phyloP scores from a whole-genome alignment of 1,140 invertebrate genomes.

The Apis dorsata region DNA sequence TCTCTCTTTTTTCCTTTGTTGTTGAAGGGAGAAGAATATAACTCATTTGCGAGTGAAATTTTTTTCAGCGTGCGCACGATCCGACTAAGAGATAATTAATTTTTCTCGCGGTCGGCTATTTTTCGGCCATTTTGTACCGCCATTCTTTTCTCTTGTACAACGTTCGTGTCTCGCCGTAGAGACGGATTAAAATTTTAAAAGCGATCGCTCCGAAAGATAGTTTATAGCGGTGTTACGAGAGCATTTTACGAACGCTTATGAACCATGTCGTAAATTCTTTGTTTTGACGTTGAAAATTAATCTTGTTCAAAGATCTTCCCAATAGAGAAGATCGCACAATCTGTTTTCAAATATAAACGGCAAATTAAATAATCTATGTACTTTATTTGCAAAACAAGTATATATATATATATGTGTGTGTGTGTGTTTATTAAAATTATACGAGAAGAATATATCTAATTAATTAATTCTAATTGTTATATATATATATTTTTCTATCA shows the following conservation, averaged over 20 bases:
- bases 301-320: no score
- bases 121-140: background rate
- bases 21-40: background rate
- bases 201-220: background rate
- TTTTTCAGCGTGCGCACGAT: background rate
- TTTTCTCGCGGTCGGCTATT: background rate
- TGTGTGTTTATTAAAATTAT: no score
- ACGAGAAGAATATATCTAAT: no score
- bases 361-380: no score
- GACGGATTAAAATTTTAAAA: background rate
- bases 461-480: no score
- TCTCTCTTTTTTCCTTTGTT: background rate
- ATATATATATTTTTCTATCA: background rate
- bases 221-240: background rate
- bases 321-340: no score
- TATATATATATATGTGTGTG: no score
- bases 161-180: background rate
- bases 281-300: no score
- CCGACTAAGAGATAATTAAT: background rate
- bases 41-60: background rate
- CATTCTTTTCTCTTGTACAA: background rate
- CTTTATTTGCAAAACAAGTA: no score
- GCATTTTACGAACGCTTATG: background rate
- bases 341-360: no score
- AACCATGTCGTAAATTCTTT: background rate